Base-by-base conservation (phyloP, 2,797 vertebrate species). In the Pseudochaenichthys georgianus region DNA sequence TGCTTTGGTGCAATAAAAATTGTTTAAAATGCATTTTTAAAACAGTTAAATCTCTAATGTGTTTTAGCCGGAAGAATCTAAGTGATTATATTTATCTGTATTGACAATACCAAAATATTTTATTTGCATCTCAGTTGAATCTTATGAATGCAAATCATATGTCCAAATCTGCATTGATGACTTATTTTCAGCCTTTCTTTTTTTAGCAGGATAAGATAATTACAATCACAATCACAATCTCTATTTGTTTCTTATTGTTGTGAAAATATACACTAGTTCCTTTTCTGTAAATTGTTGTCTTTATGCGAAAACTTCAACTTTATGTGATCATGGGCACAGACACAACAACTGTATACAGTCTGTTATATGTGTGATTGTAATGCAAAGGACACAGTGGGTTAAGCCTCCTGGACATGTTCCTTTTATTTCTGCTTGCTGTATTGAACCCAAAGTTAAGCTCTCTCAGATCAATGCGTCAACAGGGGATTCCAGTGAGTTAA, bases 401-500 rank as follows among this genome's bases (percentile, higher is more conserved):
- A 81, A 82, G 64, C 68, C 81, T 74, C 42, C 54, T 48, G 52
- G 67, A 64, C 70, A 7, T 60, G 70, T 58, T 80, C 28, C 73
- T 72, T 11, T 85, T 73, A 71, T 52, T 81, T 81, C 38, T 69
- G 6, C 64, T 77, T 21, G 67, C 61, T 53, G 28, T 48, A 65
- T 62, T 60, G 77, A 83, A 65, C 60, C 65, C 63, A 21, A 28
- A 54, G 77, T 77, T 87, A 87, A 91, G 80, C 89, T 58, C 58
- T 43, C 48, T 13, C 55, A 73, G 78, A 87, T 82, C 86, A 84
- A 64, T 75, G 80, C 54, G n/a, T 88, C 81, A 77, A 78, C 87
- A 71, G 77, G 82, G 75, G 91, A 90, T 87, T 88, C 78, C 78
- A 80, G 64, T 50, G 58, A 41, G 74, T 73, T 89, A 90, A 94